Conservation (phyloP, 2,113 vertebrate species). For the Chaetodon auriga region DNA sequence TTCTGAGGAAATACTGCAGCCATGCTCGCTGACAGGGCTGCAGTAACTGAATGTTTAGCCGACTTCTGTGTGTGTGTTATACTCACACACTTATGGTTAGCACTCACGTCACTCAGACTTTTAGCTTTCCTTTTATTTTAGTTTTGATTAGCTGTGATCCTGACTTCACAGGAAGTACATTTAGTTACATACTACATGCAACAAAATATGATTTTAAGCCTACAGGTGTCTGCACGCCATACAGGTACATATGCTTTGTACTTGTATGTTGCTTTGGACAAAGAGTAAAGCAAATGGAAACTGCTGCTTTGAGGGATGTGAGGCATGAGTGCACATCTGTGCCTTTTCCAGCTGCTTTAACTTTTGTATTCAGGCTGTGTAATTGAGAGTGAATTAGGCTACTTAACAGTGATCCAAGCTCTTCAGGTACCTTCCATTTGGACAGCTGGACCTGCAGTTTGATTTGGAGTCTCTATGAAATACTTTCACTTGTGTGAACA, state of each 20-base stretch:
- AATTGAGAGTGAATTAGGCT: background rate
- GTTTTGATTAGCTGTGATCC: background rate
- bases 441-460: background rate
- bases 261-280: background rate
- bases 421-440: background rate
- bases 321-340: background rate
- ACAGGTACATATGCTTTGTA: background rate
- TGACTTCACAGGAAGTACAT: background rate
- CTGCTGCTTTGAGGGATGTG: too few species aligned
- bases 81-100: background rate
- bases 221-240: background rate
- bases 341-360: background rate
- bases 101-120: background rate
- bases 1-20: too few species aligned
- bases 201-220: background rate
- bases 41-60: background rate
- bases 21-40: background rate
- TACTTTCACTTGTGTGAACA: background rate
- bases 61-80: background rate
- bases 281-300: too few species aligned
- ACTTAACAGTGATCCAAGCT: background rate
- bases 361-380: background rate
- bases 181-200: too few species aligned
- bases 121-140: background rate
- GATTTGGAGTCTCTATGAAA: too few species aligned